Conservation (phyloP, 2,113 vertebrate species). For the Puntigrus tetrazona region DNA sequence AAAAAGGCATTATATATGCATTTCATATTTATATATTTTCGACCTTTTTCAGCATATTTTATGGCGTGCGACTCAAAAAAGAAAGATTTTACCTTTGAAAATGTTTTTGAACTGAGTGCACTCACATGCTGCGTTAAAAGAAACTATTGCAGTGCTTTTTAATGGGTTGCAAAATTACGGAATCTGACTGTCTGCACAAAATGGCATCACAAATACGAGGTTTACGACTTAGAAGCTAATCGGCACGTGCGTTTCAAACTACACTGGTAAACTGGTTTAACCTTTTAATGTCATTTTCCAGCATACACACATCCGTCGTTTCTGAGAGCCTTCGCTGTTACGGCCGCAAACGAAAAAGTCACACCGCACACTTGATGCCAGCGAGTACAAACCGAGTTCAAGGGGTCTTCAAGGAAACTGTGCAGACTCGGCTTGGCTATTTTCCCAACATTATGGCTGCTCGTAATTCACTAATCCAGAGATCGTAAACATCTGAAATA, state of each 20-base stretch:
- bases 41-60: neutral
- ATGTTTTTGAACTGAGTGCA: neutral
- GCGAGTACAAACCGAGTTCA: neutral
- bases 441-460: neutral
- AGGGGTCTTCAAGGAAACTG: constrained; percentile 2
- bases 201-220: neutral
- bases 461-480: neutral
- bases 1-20: neutral
- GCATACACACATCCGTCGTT: neutral
- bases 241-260: neutral
- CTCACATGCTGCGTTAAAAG: neutral
- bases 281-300: neutral
- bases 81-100: neutral
- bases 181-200: neutral
- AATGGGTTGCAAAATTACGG: neutral
- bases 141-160: neutral
- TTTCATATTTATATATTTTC: neutral
- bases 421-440: neutral
- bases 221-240: neutral
- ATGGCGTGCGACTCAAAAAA: neutral
- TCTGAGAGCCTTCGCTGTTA: neutral
- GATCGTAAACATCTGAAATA: constrained; percentile 11
- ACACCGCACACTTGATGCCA: neutral
- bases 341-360: neutral
- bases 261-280: neutral